These are phyloP conservation scores for Micronisus gabar DNA, from an alignment of 2,113 vertebrate species.

Conservation along the genomic window DNA sequence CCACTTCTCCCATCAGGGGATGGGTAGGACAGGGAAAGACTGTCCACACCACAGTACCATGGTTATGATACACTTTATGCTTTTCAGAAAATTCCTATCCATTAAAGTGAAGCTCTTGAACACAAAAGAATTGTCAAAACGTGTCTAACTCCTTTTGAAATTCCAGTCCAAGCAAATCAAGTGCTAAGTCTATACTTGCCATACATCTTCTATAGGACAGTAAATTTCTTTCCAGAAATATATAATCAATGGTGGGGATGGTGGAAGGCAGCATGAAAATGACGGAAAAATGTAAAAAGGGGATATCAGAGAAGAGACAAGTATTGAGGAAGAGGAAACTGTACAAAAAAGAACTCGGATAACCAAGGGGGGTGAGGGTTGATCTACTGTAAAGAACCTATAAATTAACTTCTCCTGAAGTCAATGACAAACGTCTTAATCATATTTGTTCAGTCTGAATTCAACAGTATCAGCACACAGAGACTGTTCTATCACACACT, in stretches of 20 bases:
- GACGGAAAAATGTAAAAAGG: not conserved
- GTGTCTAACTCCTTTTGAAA: not conserved
- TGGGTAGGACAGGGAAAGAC: too few relatives aligned
- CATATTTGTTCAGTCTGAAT: not conserved
- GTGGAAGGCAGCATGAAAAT: not conserved
- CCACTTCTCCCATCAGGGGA: not conserved
- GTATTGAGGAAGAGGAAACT: not conserved
- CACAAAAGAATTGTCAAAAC: not conserved
- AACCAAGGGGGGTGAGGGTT: not conserved
- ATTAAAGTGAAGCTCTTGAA: not conserved
- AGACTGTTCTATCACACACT: too few relatives aligned
- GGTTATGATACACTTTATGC: too few relatives aligned
- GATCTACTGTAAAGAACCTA: not conserved
- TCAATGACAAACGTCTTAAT: too few relatives aligned
- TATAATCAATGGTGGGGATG: too few relatives aligned
- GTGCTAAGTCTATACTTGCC: not conserved
- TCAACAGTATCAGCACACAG: not conserved
- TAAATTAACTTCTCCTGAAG: not conserved
- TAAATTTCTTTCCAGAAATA: not conserved
- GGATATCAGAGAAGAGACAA: not conserved
- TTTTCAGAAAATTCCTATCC: not conserved
- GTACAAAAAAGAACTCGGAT: not conserved
- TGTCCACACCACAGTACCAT: fast-evolving
- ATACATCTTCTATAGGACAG: not conserved
- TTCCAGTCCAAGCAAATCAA: not conserved